A percentile compares a stretch with the other conserved stretches of the same genome.
These are phyloP conservation scores for Campaea margaritaria DNA, from an alignment of 2,888 invertebrate genomes.

Conservation along the genomic window DNA sequence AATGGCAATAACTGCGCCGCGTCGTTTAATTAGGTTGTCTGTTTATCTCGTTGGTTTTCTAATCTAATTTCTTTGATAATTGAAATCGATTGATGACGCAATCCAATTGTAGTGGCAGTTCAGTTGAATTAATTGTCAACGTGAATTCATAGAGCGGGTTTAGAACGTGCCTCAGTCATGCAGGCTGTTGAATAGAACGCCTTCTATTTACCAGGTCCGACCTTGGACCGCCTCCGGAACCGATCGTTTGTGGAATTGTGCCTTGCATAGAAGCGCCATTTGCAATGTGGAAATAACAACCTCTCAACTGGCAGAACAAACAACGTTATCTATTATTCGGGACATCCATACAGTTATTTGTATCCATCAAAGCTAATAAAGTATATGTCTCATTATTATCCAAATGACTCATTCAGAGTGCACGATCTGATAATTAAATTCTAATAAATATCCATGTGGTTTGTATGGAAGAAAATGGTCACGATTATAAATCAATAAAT, in stretches of 20 bases:
- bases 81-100: slow-evolving; percentile 47
- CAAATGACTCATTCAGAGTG: not conserved
- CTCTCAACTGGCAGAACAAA: slow-evolving; percentile 15
- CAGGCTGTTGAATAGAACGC: slow-evolving; percentile 60
- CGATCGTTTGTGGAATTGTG: slow-evolving; percentile 62
- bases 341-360: not conserved
- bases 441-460: slow-evolving; percentile 4
- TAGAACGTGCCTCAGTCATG: slow-evolving; percentile 54
- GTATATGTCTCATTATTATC: not conserved
- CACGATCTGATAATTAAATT: slow-evolving; percentile 11
- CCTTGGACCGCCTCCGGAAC: slow-evolving; percentile 74
- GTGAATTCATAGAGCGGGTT: slow-evolving; percentile 48
- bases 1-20: slow-evolving; percentile 49
- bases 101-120: slow-evolving; percentile 48
- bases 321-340: slow-evolving; percentile 5
- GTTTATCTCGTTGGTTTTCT: slow-evolving; percentile 41
- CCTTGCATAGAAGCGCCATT: slow-evolving; percentile 61
- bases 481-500: not conserved
- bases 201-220: slow-evolving; percentile 68
- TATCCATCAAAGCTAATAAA: not conserved
- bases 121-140: slow-evolving; percentile 62
- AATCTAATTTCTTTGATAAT: slow-evolving; percentile 36
- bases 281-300: slow-evolving; percentile 42
- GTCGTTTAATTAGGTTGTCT: slow-evolving; percentile 45
- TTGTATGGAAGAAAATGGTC: not conserved